These are phyloP conservation scores for Leucoma salicis DNA, from an alignment of 2,888 invertebrate genomes.

Conservation along the genomic window DNA sequence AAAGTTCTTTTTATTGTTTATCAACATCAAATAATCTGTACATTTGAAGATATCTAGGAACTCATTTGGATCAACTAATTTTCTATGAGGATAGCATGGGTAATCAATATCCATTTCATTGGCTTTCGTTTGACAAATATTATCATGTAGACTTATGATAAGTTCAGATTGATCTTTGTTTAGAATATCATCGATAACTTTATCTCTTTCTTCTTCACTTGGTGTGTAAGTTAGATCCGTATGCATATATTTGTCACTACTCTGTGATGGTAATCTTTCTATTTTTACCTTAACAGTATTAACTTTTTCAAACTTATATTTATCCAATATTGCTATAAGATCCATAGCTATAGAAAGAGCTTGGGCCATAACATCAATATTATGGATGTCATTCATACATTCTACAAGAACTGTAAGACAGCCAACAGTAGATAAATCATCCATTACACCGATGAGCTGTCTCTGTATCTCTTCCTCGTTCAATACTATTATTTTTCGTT, in stretches of 20 bases:
- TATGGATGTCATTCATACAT: conserved; percentile 84
- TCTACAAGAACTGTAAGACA: conserved; percentile 85
- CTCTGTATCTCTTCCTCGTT: conserved; percentile 82
- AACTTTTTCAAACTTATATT: conserved; percentile 59
- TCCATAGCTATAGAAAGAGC: conserved; percentile 76
- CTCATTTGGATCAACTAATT: conserved; percentile 30
- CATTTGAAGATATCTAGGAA: conserved; percentile 45
- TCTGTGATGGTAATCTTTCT: conserved; percentile 2
- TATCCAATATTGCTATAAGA: conserved; percentile 70
- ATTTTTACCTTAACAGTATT: conserved; percentile 7
- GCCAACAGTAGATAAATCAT: conserved; percentile 83
- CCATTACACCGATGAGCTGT: conserved; percentile 83
- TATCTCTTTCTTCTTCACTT: conserved; percentile 13
- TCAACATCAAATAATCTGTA: conserved; percentile 76
- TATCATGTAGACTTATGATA: conserved; percentile 76
- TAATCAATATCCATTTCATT: conserved; percentile 19
- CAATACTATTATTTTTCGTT: conserved; percentile 86
- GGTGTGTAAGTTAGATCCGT: conserved; percentile 13
- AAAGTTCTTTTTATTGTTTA: conserved; percentile 82
- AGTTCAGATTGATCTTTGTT: conserved; percentile 78
- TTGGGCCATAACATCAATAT: conserved; percentile 84
- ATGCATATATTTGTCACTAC: conserved; percentile 11
- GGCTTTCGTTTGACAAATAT: conserved; percentile 18
- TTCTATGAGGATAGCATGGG: conserved; percentile 8
- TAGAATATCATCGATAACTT: conserved; percentile 81